Percentiles rank a stretch among this genome's conserved stretches.
Evolutionary conservation across 2,797 vertebrate genomes (phyloP).

Genomic region (Pyrrhura leucotis): DNA sequence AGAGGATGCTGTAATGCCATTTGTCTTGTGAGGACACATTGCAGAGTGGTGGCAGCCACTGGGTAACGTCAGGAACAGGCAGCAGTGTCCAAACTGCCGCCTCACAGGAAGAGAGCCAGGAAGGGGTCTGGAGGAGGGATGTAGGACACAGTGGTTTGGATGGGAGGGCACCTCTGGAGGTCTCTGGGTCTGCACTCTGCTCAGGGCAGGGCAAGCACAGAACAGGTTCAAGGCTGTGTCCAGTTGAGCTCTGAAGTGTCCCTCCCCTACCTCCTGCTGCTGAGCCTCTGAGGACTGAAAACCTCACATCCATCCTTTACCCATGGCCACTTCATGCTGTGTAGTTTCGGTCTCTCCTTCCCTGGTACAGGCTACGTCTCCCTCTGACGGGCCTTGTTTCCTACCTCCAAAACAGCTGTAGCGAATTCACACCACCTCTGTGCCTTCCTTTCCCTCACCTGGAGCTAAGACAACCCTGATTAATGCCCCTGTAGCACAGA

Average conservation of each 20-base stretch:
- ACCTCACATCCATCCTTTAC: neutral
- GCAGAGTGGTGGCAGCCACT: neutral
- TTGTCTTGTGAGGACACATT: neutral
- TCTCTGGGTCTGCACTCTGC: neutral
- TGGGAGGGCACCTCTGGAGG: neutral
- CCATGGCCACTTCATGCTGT: accelerated
- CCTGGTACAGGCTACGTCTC: neutral
- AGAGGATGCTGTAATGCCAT: neutral
- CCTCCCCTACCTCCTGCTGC: no score
- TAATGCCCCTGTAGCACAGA: accelerated
- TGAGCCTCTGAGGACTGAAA: neutral
- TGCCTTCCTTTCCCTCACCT: neutral
- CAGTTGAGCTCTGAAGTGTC: neutral
- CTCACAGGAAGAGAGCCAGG: neutral
- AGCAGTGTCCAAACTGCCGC: accelerated
- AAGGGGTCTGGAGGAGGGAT: neutral
- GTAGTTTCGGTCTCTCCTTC: neutral
- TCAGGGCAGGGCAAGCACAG: neutral
- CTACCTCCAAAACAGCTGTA: accelerated
- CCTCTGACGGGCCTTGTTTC: neutral
- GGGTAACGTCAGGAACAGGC: neutral
- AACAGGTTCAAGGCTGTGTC: neutral
- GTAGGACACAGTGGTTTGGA: neutral
- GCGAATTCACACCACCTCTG: neutral
- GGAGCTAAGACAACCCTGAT: neutral